A percentile compares a stretch with the other conserved stretches of the same genome.
These are phyloP conservation scores for Lynx canadensis DNA, from an alignment of 2,113 vertebrate genomes.

Conservation along the genomic window DNA sequence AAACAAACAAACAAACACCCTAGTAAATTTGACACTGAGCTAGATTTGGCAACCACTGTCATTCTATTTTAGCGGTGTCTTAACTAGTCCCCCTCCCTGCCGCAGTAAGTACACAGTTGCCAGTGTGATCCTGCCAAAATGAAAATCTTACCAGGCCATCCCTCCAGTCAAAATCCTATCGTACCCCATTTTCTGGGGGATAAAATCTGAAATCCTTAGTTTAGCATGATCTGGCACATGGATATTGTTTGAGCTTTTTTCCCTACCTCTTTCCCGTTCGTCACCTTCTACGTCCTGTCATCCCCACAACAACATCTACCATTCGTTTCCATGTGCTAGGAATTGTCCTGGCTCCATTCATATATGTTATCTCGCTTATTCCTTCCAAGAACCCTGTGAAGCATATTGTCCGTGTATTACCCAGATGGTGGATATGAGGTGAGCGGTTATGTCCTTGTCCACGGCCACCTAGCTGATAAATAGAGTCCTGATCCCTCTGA, in stretches of 20 bases:
- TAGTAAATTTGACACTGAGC: not conserved
- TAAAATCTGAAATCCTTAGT: not conserved
- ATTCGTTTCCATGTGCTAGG: not conserved
- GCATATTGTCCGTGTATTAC: not conserved
- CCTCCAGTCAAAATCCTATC: not conserved
- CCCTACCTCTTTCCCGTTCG: not conserved
- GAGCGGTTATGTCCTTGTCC: not conserved
- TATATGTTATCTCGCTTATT: not conserved
- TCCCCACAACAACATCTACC: too few species aligned
- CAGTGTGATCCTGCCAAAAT: not conserved
- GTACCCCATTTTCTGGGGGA: not conserved
- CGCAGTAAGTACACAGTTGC: not conserved
- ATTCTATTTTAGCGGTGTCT: not conserved
- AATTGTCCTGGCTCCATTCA: not conserved
- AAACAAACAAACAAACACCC: not conserved
- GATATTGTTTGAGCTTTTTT: not conserved
- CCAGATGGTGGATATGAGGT: not conserved
- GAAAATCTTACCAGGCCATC: not conserved
- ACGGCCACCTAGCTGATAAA: not conserved
- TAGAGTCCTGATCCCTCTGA: not conserved
- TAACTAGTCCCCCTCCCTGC: not conserved
- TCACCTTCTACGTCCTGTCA: not conserved
- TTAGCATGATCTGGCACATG: not conserved
- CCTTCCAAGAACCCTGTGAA: not conserved
- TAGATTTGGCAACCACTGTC: not conserved